Percentiles rank a stretch among this genome's conserved stretches.
Conservation (phyloP, 2,113 vertebrate genomes). For the Neodon shergylaensis region DNA sequence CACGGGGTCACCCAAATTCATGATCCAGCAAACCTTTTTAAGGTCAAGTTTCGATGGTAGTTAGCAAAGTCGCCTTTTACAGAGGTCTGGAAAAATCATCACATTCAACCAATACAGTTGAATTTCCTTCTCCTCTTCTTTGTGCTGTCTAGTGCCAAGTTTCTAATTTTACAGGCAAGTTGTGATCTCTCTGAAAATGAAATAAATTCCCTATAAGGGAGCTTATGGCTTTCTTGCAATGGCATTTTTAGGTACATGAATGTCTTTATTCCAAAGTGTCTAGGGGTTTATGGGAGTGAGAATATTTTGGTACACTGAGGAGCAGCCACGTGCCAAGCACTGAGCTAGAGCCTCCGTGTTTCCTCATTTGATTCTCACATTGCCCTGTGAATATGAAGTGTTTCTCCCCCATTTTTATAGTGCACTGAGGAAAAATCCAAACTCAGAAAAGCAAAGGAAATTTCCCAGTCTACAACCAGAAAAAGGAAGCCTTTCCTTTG, state of each 20-base stretch:
- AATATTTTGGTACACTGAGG: conserved; percentile 56
- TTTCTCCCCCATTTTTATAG: conserved; percentile 18
- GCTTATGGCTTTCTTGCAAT: conserved; percentile 52
- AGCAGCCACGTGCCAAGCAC: conserved; percentile 36
- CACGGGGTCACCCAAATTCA: background rate
- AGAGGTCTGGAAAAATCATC: conserved; percentile 38
- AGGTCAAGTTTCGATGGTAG: conserved; percentile 27
- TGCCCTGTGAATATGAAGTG: conserved; percentile 49
- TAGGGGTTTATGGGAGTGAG: conserved; percentile 53
- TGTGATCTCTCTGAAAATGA: conserved; percentile 70
- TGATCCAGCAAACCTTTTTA: background rate
- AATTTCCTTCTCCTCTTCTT: conserved; percentile 45
- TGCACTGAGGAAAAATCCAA: conserved; percentile 58
- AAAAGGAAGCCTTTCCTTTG: background rate
- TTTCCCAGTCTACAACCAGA: conserved; percentile 32
- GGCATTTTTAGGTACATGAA: conserved; percentile 63
- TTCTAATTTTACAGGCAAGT: conserved; percentile 70
- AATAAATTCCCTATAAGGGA: conserved; percentile 65
- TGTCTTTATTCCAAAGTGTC: conserved; percentile 56
- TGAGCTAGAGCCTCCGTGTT: conserved; percentile 48
- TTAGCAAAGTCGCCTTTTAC: conserved; percentile 49
- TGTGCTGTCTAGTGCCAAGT: conserved; percentile 52
- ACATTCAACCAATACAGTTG: conserved; percentile 17
- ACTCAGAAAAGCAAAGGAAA: background rate
- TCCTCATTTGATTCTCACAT: conserved; percentile 63